Conservation (phyloP, 92 coral and sea anemone species). For the Montipora capitata region DNA sequence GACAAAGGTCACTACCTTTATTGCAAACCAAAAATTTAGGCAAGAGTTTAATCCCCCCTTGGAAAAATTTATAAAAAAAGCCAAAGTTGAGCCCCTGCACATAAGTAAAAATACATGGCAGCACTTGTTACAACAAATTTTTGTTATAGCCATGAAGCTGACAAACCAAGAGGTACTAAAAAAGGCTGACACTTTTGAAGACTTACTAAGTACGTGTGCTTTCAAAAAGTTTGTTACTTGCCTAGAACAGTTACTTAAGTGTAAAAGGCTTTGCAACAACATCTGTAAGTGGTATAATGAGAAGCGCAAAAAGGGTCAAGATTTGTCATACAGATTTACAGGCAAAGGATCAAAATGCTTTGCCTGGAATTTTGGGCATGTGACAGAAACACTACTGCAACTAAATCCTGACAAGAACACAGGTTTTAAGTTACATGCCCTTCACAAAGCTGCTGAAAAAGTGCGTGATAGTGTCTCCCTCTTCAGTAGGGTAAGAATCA, state of each 20-base stretch:
- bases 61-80: constrained; percentile 63
- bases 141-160: too few relatives aligned
- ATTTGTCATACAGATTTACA: constrained; percentile 46
- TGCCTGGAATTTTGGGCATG: too few relatives aligned
- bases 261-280: constrained; percentile 23
- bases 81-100: constrained; percentile 59
- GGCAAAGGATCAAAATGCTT: too few relatives aligned
- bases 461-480: too few relatives aligned
- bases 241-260: constrained; percentile 16
- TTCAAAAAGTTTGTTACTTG: constrained; percentile 20
- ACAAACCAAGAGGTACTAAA: too few relatives aligned
- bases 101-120: constrained; percentile 71
- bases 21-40: constrained; percentile 63
- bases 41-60: constrained; percentile 64
- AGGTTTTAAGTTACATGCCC: too few relatives aligned
- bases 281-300: constrained; percentile 21
- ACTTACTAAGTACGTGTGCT: constrained; percentile 36
- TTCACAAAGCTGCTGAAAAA: too few relatives aligned
- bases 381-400: too few relatives aligned
- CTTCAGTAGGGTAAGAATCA: constrained; percentile 24
- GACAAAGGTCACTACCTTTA: constrained; percentile 68
- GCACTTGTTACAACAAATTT: constrained; percentile 13
- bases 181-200: constrained; percentile 30
- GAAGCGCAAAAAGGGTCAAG: constrained; percentile 29
- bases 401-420: too few relatives aligned